phyloP scores from a whole-genome alignment of 2,888 invertebrate species.

The Pyrgus malvae region DNA sequence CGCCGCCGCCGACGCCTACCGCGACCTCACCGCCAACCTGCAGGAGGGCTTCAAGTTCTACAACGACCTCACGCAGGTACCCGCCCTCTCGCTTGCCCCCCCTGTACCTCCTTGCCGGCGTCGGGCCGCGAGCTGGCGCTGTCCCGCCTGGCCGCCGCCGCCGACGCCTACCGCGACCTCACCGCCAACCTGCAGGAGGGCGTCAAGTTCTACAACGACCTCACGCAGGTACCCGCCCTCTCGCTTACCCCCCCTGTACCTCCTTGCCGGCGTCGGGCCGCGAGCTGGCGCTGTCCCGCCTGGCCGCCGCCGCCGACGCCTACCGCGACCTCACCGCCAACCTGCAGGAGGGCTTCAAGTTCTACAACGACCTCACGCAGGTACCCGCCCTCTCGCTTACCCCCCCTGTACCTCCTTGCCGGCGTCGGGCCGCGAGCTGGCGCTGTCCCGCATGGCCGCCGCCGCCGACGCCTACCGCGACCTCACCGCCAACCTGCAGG shows the following conservation, averaged over 20 bases:
- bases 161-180: constrained; percentile 96
- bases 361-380: constrained; percentile 95
- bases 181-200: constrained; percentile 96
- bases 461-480: constrained; percentile 97
- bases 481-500: constrained; percentile 93
- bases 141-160: constrained; percentile 93
- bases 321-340: constrained; percentile 95
- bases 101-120: no score
- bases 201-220: constrained; percentile 96
- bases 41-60: constrained; percentile 98
- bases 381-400: constrained; percentile 37
- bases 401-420: no score
- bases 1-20: constrained; percentile 95
- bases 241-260: background rate
- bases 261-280: no score
- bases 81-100: background rate
- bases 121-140: constrained; percentile 92
- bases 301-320: constrained; percentile 95
- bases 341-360: constrained; percentile 97
- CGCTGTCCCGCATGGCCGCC: constrained; percentile 92
- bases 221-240: constrained; percentile 84
- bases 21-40: constrained; percentile 94
- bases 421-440: no score
- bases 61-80: constrained; percentile 91
- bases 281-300: constrained; percentile 90